A percentile compares a stretch with the other conserved stretches of the same genome.
Evolutionary conservation across 2,797 vertebrate species (phyloP).

Genomic region (Euphonia xanthogaster): DNA sequence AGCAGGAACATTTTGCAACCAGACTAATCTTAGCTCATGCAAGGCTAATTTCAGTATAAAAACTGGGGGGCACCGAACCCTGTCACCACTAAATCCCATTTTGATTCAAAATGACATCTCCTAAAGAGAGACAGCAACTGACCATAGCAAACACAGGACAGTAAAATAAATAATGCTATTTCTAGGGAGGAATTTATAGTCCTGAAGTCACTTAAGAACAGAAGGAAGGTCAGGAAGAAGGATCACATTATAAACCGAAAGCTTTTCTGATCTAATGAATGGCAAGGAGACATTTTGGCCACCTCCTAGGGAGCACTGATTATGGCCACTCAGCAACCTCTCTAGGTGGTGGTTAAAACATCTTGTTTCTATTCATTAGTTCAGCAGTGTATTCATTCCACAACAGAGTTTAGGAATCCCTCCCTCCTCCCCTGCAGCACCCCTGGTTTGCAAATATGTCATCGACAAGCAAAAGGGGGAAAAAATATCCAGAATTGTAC

Average conservation of each 20-base stretch:
- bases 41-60: background rate
- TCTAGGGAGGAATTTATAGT: slow-evolving; percentile 62
- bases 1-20: background rate
- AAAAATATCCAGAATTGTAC: background rate
- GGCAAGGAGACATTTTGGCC: slow-evolving; percentile 69
- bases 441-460: slow-evolving; percentile 15
- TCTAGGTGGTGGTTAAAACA: slow-evolving; percentile 60
- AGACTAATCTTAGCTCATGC: background rate
- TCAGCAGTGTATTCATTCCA: slow-evolving; percentile 53
- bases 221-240: slow-evolving; percentile 61
- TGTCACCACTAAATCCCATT: background rate
- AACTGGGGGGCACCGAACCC: background rate
- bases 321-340: slow-evolving; percentile 56
- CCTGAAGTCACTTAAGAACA: slow-evolving; percentile 55
- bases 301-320: slow-evolving; percentile 67
- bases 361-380: slow-evolving; percentile 70
- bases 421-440: slow-evolving; percentile 6
- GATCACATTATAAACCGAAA: slow-evolving; percentile 62
- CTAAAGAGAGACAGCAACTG: background rate
- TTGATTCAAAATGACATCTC: slow-evolving; percentile 34
- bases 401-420: background rate
- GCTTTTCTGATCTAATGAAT: slow-evolving; percentile 66
- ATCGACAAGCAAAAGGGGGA: background rate
- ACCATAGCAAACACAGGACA: slow-evolving; percentile 37
- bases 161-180: slow-evolving; percentile 55